These are phyloP conservation scores for Lates japonicus DNA, from an alignment of 2,797 vertebrate genomes.

Conservation along the genomic window DNA sequence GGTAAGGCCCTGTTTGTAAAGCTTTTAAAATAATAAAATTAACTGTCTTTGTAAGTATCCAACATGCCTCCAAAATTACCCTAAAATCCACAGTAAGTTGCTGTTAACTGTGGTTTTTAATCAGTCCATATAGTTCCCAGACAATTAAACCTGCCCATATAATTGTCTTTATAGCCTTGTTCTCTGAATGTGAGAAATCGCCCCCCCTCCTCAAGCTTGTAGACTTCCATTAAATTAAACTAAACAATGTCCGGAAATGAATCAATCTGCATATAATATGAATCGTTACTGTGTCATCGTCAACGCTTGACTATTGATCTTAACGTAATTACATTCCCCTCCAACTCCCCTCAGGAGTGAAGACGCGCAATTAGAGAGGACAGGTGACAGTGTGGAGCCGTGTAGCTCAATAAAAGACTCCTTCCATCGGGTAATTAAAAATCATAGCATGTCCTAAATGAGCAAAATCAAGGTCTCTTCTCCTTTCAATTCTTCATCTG, in stretches of 20 bases:
- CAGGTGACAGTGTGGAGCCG: conserved; percentile 74
- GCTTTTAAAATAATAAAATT: conserved; percentile 41
- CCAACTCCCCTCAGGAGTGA: conserved; percentile 67
- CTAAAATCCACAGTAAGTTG: conserved; percentile 47
- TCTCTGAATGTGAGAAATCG: conserved; percentile 47
- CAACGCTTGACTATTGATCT: conserved; percentile 77
- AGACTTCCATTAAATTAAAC: conserved; percentile 67
- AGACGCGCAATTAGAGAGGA: conserved; percentile 76
- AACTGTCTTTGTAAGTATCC: conserved; percentile 46
- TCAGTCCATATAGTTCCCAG: conserved; percentile 65
- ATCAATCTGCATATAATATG: conserved; percentile 79
- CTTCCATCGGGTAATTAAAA: conserved; percentile 81
- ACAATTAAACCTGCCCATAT: conserved; percentile 63
- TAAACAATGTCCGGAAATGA: conserved; percentile 70
- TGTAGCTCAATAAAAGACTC: conserved; percentile 77
- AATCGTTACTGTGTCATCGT: conserved; percentile 70
- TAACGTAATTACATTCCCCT: conserved; percentile 76
- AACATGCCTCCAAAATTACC: conserved; percentile 40
- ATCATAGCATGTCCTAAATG: conserved; percentile 71
- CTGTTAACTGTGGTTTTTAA: conserved; percentile 64
- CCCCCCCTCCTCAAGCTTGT: conserved; percentile 24
- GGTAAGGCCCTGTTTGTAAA: conserved; percentile 26
- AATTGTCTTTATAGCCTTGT: conserved; percentile 66
- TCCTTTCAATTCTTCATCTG: conserved; percentile 32
- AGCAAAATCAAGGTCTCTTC: conserved; percentile 63